phyloP scores from a whole-genome alignment of 2,113 vertebrate genomes.

The Colius striatus region DNA sequence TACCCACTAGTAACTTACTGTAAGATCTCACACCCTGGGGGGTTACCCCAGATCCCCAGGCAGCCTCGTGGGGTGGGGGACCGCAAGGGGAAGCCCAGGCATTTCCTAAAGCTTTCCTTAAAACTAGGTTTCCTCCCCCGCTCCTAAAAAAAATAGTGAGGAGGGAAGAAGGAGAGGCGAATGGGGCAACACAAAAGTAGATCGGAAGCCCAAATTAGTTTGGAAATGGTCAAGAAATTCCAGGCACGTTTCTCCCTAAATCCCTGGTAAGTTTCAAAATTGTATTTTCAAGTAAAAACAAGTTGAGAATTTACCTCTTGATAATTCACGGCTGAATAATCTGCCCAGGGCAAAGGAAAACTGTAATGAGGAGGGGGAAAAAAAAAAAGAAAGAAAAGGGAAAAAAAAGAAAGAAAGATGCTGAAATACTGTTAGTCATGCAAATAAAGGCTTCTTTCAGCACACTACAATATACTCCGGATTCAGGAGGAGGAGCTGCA shows the following conservation, averaged over 20 bases:
- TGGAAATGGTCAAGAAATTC: constrained; percentile 70
- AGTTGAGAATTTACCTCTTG: constrained; percentile 72
- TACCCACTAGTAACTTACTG: neutral
- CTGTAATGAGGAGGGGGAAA: neutral
- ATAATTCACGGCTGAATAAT: constrained; percentile 69
- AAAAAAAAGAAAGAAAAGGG: fast-evolving
- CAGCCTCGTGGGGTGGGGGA: neutral
- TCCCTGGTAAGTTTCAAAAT: constrained; percentile 64
- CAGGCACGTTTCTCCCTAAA: constrained; percentile 66
- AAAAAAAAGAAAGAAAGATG: neutral
- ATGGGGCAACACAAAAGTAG: constrained; percentile 26
- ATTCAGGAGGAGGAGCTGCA: constrained; percentile 84
- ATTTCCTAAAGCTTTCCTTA: neutral
- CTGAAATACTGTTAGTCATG: constrained; percentile 81
- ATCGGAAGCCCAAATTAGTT: constrained; percentile 72
- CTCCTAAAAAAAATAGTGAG: neutral
- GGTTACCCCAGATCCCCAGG: neutral
- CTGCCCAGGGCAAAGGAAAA: constrained; percentile 65
- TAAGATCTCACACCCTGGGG: neutral
- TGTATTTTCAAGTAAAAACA: constrained; percentile 81
- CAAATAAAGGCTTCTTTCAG: constrained; percentile 90
- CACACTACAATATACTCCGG: constrained; percentile 84
- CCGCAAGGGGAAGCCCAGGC: neutral
- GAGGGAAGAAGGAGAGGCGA: neutral
- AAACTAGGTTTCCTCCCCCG: neutral